Percentiles rank a stretch among this genome's conserved stretches.
Evolutionary conservation across 1,140 invertebrate species (phyloP).

Genomic region (Hylaeus volcanicus): DNA sequence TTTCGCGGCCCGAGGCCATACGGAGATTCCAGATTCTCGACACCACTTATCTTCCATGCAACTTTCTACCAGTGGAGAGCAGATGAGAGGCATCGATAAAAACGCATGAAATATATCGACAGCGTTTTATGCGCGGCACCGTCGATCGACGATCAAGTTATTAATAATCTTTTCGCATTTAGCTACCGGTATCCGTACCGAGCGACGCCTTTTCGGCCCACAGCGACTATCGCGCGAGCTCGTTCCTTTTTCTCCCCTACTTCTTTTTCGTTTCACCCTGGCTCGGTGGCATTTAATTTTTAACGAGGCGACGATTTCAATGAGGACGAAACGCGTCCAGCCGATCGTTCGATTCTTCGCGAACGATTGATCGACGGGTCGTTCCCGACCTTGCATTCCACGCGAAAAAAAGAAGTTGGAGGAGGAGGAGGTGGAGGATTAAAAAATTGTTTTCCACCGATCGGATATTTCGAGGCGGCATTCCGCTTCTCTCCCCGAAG

Average conservation of each 20-base stretch:
- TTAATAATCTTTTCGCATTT: slow-evolving; percentile 65
- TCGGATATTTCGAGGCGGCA: neutral
- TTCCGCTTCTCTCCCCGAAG: neutral
- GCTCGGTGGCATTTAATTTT: neutral
- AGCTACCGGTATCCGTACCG: slow-evolving; percentile 54
- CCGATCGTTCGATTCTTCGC: neutral
- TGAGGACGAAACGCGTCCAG: neutral
- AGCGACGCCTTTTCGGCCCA: slow-evolving; percentile 46
- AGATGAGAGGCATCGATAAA: slow-evolving; percentile 67
- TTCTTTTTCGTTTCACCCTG: neutral
- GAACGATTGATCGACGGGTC: slow-evolving; percentile 2
- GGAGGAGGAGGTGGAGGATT: neutral
- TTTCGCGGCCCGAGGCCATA: slow-evolving; percentile 58
- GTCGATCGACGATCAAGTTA: slow-evolving; percentile 62
- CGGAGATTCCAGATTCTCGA: slow-evolving; percentile 68
- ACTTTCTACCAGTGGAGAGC: slow-evolving; percentile 66
- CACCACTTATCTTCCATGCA: slow-evolving; percentile 66
- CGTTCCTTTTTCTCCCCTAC: neutral
- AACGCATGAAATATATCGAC: slow-evolving; percentile 67
- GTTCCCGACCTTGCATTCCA: neutral
- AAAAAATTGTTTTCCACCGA: slow-evolving; percentile 4
- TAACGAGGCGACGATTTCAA: slow-evolving; percentile 8
- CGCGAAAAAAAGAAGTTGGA: no score
- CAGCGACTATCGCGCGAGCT: neutral
- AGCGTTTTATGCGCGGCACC: slow-evolving; percentile 52